phyloP scores from a whole-genome alignment of 2,113 vertebrate genomes.

The Emydocephalus ijimae region DNA sequence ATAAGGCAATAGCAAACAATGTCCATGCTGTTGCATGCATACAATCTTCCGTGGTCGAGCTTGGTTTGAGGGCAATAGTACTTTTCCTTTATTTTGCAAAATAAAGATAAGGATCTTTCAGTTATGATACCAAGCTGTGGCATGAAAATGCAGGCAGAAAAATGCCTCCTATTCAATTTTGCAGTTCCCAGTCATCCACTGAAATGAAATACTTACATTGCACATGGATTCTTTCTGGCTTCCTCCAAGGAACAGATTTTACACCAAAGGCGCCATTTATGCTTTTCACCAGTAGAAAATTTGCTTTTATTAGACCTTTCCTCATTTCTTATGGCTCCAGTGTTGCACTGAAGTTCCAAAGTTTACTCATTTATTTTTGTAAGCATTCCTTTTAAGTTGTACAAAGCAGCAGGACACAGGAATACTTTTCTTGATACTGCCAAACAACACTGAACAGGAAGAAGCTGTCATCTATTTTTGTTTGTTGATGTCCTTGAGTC shows the following conservation, averaged over 20 bases:
- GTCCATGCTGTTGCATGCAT: neutral
- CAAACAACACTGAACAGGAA: neutral
- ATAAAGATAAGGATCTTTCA: neutral
- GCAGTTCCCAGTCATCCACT: neutral
- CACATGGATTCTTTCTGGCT: neutral
- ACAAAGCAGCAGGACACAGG: rapidly evolving
- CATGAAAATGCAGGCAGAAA: neutral
- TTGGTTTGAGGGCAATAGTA: neutral
- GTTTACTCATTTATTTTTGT: neutral
- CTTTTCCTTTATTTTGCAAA: neutral
- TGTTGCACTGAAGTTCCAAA: neutral
- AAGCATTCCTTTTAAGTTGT: neutral
- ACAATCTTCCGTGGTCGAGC: neutral
- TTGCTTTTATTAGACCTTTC: neutral
- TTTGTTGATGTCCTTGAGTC: neutral
- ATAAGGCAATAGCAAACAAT: neutral
- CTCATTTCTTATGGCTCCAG: neutral
- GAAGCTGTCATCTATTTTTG: neutral
- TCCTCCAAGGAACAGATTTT: neutral
- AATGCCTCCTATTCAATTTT: neutral
- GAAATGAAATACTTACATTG: neutral
- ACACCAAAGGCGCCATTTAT: neutral
- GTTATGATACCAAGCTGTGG: neutral
- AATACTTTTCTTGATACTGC: neutral
- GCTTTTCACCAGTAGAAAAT: neutral